Evolutionary conservation across 2,113 vertebrate species (phyloP), one percentile per base, ranked within the genome.

Genomic region (Varanus komodoensis): DNA sequence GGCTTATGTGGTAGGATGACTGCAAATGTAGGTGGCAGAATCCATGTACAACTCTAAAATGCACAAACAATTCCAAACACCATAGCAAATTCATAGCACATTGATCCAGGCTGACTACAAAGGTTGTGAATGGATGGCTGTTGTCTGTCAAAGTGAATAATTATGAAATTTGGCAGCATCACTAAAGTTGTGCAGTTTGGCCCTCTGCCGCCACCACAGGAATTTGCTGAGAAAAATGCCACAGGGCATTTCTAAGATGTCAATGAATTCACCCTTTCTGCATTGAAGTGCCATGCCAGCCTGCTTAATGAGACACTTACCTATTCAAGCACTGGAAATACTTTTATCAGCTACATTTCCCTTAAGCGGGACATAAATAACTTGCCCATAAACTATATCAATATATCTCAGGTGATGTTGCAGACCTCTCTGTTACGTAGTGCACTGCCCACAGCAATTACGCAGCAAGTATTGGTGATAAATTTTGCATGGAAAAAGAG

Each of bases 281-380:
- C 73, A 23, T 54, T 82, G 9, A 85, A 0, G 81, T 80, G 79
- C 0, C 75, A 38, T 38, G 67, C 89, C 92, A 82, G 27, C 48
- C 57, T 86, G 67, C 6, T 38, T 73, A 89, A 86, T 86, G 71
- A 79, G 78, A 95, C 91, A 44, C 44, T 75, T 88, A 86, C 91
- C 89, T 89, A 82, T 8, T 85, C 75, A 84, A 95, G 84, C 29
- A 88, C 34, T 21, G 19, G 89, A 93, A 93, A 92, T 9, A 82
- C 48, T 77, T 92, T 61, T 27, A n/a, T 75, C 80, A 94, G 91
- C 92, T 44, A 0, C 92, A 92, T 52, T 91, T 89, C 44, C 67
- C 82, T 64, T 79, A 68, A 90, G 34, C 38, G 87, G 90, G 84
- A 86, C 91, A 95, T 89, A 93, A 94, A 89, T 75, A 89, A 92